Evolutionary conservation across 2,888 invertebrate species (phyloP), one percentile per base, ranked within the genome.

Genomic region (Archips crataeganus): DNA sequence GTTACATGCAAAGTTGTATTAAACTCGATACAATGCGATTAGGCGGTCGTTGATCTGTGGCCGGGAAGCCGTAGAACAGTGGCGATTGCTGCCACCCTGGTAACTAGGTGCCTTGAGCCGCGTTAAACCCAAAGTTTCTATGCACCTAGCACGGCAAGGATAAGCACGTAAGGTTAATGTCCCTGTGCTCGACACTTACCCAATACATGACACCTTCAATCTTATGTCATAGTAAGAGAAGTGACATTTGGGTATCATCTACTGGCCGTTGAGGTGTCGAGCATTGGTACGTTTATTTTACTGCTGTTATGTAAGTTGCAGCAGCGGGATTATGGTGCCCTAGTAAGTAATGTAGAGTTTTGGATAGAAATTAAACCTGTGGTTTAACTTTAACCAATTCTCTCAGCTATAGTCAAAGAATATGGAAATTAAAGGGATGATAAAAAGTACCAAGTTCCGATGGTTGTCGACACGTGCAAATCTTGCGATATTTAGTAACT

Each of bases 61-160:
- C 57, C 6, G 69, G 13, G 64, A 69, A 74, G 60, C 69, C 73
- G 34, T 74, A 74, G 64, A 64, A 60, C 69, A 59, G 69, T 64
- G 73, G 39, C 69, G 34, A 74, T 69, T 69, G 63, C 69, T 73
- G 73, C 34, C n/a, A 61, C 42, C 66, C 66, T 71, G 66, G 71
- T 54, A 54, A 6, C 65, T 34, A 6, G 54, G 13, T 10, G 57
- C 34, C 57, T 59, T 49, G 47, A 65, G 65, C 65, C 65, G 49
- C 47, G 11, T 34, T 51, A 15, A 15, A 51, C 65, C 49, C 32
- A 15, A 65, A 65, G 65, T 65, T 65, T 65, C 65, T 62, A 34
- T 64, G 64, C 49, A 64, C 34, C 45, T 51, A 36, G 6, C 6
- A 47, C 47, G 32, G 10, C 15, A 51, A 51, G n/a, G 66, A 42